A percentile compares a stretch with the other conserved stretches of the same genome.
Conservation (phyloP, 2,797 vertebrate species). For the Dicrostonyx torquatus region DNA sequence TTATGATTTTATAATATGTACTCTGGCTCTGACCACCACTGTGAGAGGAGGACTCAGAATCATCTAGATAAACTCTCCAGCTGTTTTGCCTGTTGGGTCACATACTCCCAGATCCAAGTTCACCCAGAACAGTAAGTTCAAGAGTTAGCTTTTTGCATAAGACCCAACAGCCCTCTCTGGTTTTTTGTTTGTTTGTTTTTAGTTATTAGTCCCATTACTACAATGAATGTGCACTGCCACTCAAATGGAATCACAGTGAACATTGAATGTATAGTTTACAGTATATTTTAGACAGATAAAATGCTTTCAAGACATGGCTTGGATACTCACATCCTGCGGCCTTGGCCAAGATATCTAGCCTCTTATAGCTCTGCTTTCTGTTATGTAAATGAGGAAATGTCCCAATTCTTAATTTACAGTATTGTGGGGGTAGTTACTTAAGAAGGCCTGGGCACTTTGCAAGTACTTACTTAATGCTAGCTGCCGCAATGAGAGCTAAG, state of each 20-base stretch:
- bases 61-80: neutral
- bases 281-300: neutral
- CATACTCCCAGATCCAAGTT: neutral
- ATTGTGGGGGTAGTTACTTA: neutral
- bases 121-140: neutral
- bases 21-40: neutral
- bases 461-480: neutral
- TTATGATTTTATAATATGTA: neutral
- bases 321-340: neutral
- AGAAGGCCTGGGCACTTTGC: neutral
- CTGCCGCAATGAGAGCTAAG: neutral
- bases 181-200: neutral
- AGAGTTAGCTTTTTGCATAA: neutral
- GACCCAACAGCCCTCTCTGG: neutral
- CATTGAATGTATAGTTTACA: neutral
- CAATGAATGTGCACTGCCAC: neutral
- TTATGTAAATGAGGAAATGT: neutral
- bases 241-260: slow-evolving; percentile 23
- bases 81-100: neutral
- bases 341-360: neutral
- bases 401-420: neutral
- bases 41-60: neutral
- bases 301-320: neutral
- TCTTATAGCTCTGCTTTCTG: neutral
- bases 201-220: neutral